Percentiles rank a stretch among this genome's conserved stretches.
These are phyloP conservation scores for Trichogramma pretiosum DNA, from an alignment of 1,140 invertebrate species.

Conservation along the genomic window DNA sequence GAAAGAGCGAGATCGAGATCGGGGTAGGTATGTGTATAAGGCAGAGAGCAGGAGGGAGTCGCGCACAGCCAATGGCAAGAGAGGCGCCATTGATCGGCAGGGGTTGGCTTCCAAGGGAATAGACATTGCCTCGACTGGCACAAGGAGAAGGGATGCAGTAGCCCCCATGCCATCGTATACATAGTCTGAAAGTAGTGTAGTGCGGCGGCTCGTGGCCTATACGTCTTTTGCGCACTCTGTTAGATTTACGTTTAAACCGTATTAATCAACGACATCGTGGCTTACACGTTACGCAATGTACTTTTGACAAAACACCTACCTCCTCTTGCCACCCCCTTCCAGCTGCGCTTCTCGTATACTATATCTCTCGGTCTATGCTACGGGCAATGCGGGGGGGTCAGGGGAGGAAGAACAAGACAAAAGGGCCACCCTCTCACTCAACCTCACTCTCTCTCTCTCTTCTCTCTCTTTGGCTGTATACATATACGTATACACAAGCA, in stretches of 20 bases:
- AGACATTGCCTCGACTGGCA: too few relatives aligned
- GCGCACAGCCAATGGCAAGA: conserved; percentile 37
- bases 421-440: background rate
- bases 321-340: too few relatives aligned
- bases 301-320: background rate
- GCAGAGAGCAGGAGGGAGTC: background rate
- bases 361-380: too few relatives aligned
- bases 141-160: conserved; percentile 18
- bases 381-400: conserved; percentile 1
- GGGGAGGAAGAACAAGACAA: background rate
- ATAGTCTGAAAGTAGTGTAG: too few relatives aligned
- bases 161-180: too few relatives aligned
- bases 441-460: conserved; percentile 1
- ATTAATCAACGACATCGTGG: conserved; percentile 49
- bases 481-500: too few relatives aligned
- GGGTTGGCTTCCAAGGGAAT: too few relatives aligned
- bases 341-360: too few relatives aligned
- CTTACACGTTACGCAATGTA: conserved; percentile 35
- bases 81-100: conserved; percentile 48
- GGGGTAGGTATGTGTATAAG: background rate
- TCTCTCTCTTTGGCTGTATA: too few relatives aligned
- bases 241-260: conserved; percentile 49
- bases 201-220: conserved; percentile 23
- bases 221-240: conserved; percentile 44
- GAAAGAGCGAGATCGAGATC: background rate